Evolutionary conservation across 2,888 invertebrate species (phyloP).

Genomic region (Tribolium freemani): DNA sequence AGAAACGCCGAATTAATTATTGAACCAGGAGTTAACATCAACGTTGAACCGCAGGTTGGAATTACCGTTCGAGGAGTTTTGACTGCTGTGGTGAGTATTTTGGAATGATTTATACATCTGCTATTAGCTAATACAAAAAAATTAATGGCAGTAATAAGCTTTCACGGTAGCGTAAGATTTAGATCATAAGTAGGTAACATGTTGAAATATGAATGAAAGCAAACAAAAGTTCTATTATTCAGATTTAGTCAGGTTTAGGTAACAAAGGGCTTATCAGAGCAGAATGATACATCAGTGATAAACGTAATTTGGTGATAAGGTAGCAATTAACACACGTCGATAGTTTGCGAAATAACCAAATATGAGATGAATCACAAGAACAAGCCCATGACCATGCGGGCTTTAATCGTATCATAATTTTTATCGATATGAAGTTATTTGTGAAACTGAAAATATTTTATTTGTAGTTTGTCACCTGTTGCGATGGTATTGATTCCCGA

Average conservation of each 20-base stretch:
- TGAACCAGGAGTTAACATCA: conserved; percentile 90
- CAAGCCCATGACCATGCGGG: background rate
- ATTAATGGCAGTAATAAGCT: background rate
- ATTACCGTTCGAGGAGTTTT: conserved; percentile 93
- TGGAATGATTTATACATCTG: background rate
- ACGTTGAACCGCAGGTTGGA: conserved; percentile 93
- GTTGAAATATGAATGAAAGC: background rate
- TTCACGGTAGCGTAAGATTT: conserved; percentile 8
- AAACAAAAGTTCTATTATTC: background rate
- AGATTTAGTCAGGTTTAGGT: background rate
- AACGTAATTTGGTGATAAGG: background rate
- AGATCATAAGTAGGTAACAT: background rate
- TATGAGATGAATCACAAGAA: background rate
- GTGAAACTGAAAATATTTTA: background rate
- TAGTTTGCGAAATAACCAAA: conserved; percentile 7
- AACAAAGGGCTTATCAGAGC: conserved; percentile 10
- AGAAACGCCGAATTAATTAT: conserved; percentile 85
- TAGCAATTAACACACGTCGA: background rate
- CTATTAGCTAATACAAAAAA: conserved; percentile 15
- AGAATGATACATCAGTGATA: background rate
- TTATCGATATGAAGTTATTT: background rate
- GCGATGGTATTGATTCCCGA: background rate
- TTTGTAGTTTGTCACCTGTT: background rate
- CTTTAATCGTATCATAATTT: background rate
- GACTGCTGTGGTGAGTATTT: conserved; percentile 84